These are phyloP conservation scores for Phenacoccus solenopsis DNA, from an alignment of 1,140 invertebrate genomes.

Conservation along the genomic window DNA sequence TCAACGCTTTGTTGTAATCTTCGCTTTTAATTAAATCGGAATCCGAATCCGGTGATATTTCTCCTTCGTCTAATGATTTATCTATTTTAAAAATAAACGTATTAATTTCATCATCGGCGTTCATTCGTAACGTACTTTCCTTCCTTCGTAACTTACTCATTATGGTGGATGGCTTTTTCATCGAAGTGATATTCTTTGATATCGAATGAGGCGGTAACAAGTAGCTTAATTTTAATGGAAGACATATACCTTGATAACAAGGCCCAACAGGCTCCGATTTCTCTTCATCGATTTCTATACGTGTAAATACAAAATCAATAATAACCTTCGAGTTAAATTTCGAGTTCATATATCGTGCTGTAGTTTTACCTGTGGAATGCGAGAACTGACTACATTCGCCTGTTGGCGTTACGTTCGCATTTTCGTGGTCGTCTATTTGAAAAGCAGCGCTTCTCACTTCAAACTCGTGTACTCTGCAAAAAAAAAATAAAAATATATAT, in stretches of 20 bases:
- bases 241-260: conserved; percentile 63
- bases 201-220: conserved; percentile 44
- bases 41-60: conserved; percentile 18
- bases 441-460: background rate
- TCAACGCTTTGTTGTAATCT: background rate
- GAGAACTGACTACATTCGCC: background rate
- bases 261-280: conserved; percentile 28
- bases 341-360: background rate
- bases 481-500: background rate
- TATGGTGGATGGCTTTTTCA: background rate
- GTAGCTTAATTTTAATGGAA: conserved; percentile 51
- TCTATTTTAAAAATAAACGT: background rate
- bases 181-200: conserved; percentile 8
- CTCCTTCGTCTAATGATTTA: background rate
- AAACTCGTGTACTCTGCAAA: background rate
- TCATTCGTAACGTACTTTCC: background rate
- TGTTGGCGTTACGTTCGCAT: background rate
- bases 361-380: background rate
- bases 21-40: conserved; percentile 18
- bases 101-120: background rate
- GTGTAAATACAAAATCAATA: background rate
- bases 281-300: conserved; percentile 4
- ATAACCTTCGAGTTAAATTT: background rate
- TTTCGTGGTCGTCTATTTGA: background rate
- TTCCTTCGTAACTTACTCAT: background rate